Percentiles rank a stretch among this genome's conserved stretches.
Evolutionary conservation across 2,797 vertebrate genomes (phyloP).

Genomic region (Leontocebus nigricollis): DNA sequence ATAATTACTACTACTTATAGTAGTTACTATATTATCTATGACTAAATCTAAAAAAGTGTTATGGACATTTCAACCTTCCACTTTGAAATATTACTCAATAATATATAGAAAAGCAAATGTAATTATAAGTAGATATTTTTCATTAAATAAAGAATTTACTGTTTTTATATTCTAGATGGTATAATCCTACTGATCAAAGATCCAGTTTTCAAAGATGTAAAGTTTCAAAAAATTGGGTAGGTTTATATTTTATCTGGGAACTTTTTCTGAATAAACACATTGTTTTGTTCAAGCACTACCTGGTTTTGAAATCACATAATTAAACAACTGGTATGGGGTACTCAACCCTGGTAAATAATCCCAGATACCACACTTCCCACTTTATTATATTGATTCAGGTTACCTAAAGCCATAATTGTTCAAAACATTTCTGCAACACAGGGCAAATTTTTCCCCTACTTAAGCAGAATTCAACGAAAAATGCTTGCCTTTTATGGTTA

Average conservation of each 20-base stretch:
- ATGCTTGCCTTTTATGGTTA: slow-evolving; percentile 95
- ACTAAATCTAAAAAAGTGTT: neutral
- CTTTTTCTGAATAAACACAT: neutral
- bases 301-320: neutral
- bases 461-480: neutral
- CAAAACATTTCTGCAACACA: neutral
- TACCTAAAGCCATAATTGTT: neutral
- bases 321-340: neutral
- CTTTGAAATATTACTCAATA: neutral
- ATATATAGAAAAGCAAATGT: slow-evolving; percentile 20
- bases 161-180: neutral
- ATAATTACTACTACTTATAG: neutral
- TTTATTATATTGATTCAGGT: neutral
- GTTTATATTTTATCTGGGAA: neutral
- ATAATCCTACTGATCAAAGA: slow-evolving; percentile 1
- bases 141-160: neutral
- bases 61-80: neutral
- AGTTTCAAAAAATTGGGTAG: neutral
- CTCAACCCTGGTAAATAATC: neutral
- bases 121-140: neutral
- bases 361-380: neutral
- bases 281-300: neutral
- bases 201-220: neutral
- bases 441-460: neutral
- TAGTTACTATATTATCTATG: neutral